phyloP scores from a whole-genome alignment of 2,888 invertebrate species.

The Scelioninae gen. 1 region DNA sequence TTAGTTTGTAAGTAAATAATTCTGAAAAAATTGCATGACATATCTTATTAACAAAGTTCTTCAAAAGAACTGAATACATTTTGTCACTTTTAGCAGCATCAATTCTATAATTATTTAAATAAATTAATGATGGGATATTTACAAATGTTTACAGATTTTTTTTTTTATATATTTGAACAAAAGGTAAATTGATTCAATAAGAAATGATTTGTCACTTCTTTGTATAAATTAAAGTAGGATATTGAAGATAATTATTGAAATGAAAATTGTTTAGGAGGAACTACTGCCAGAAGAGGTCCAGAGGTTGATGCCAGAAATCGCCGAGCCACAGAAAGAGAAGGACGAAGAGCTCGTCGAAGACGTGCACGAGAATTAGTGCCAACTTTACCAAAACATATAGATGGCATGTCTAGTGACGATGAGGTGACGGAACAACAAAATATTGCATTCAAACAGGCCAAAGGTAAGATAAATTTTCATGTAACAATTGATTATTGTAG shows the following conservation, averaged over 20 bases:
- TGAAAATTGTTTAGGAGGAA: slow-evolving; percentile 75
- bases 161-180: too few relatives aligned
- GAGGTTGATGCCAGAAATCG: slow-evolving; percentile 90
- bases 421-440: slow-evolving; percentile 94
- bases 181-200: too few relatives aligned
- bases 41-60: too few relatives aligned
- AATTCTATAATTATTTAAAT: too few relatives aligned
- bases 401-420: slow-evolving; percentile 98
- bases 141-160: too few relatives aligned
- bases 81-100: too few relatives aligned
- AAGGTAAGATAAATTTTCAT: slow-evolving; percentile 78
- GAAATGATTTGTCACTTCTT: too few relatives aligned
- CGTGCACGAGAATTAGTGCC: slow-evolving; percentile 90
- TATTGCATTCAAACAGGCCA: slow-evolving; percentile 87
- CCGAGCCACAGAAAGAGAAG: slow-evolving; percentile 95
- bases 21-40: too few relatives aligned
- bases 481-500: slow-evolving; percentile 5
- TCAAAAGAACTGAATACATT: too few relatives aligned
- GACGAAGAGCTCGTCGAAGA: slow-evolving; percentile 93
- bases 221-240: too few relatives aligned
- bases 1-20: too few relatives aligned
- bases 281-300: slow-evolving; percentile 83
- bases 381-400: slow-evolving; percentile 88
- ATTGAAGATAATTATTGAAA: background rate
- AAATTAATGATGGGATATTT: too few relatives aligned